Evolutionary conservation across 2,113 vertebrate genomes (phyloP).

Genomic region (Perca flavescens): DNA sequence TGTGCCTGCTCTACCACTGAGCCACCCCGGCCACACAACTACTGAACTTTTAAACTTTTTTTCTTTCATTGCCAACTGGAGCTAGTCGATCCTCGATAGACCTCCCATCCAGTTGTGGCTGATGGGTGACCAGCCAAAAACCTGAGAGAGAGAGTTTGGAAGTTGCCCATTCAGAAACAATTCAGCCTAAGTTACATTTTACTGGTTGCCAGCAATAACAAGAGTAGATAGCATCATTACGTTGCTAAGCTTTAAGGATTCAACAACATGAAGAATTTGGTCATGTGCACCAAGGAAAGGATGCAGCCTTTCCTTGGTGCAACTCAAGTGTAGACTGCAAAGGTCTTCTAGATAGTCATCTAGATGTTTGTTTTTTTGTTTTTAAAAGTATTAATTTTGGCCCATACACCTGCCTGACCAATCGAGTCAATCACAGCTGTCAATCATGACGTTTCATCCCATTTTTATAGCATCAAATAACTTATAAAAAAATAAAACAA

Average conservation of each 20-base stretch:
- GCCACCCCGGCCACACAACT: neutral
- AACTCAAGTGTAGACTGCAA: neutral
- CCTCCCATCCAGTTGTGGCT: conserved; percentile 23
- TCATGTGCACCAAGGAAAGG: neutral
- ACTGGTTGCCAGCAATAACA: conserved; percentile 1
- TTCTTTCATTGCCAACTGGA: conserved; percentile 13
- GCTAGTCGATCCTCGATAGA: conserved; percentile 7
- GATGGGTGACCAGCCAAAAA: conserved; percentile 25
- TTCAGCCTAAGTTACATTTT: conserved; percentile 5
- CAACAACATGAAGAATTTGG: neutral
- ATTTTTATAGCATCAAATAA: too few relatives aligned
- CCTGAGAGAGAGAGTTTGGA: neutral
- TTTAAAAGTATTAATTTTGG: too few relatives aligned
- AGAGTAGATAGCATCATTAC: neutral
- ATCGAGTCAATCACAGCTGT: too few relatives aligned
- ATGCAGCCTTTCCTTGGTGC: neutral
- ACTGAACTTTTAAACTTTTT: conserved; percentile 32
- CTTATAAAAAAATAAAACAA: too few relatives aligned
- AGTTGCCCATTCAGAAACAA: neutral
- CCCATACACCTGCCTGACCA: too few relatives aligned
- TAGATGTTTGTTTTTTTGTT: too few relatives aligned
- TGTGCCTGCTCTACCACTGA: too few relatives aligned
- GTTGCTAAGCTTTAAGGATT: neutral
- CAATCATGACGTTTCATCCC: too few relatives aligned
- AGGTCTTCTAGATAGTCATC: neutral